Base-by-base conservation (phyloP, 2,797 vertebrate genomes). In the Iguana delicatissima region DNA sequence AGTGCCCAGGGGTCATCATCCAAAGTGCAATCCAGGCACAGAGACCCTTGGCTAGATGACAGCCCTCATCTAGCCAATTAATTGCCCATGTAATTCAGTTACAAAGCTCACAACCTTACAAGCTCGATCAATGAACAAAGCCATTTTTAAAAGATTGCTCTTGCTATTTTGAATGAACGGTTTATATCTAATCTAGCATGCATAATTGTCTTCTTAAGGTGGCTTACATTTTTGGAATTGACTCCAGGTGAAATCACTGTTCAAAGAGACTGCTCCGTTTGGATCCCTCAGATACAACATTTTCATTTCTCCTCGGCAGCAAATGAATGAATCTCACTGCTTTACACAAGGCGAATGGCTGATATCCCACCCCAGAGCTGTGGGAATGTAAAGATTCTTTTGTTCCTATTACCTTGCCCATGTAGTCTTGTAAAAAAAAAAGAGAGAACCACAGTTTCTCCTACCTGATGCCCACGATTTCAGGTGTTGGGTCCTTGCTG, bases 401-500 rank as follows among this genome's bases (percentile, higher is more conserved):
- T 4, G 20, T 62, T 76, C 52, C 87, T 10, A 38, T 29, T 42
- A 6, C 55, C n/a, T 29, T 42, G 16, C 18, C 10, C 29, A 10
- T 4, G 22, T 24, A 6, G 13, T 16, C 22, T n/a, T 46, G 38
- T 12, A 26, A 26, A 52, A 16, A 29, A 6, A 26, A 52, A 16
- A 29, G 3, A 42, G 35, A 55, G 52, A 2, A 3, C 42, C 9
- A 59, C 4, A 1, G 42, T 2, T 59, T 79, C 62, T 57, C 90
- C 35, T 91, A 91, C 90, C 85, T 91, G 79, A 22, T 46, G 3
- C 50, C 50, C 69, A 50, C 46, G 72, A 55, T 24, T 77, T 84
- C 16, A 83, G 16, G 18, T 69, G 22, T 10, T 29, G 13, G n/a
- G 24, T n/a, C 72, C 20, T 83, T 29, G 12, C 57, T 1, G 69